These are phyloP conservation scores for Andricus grossulariae DNA, from an alignment of 1,140 invertebrate species.

Conservation along the genomic window DNA sequence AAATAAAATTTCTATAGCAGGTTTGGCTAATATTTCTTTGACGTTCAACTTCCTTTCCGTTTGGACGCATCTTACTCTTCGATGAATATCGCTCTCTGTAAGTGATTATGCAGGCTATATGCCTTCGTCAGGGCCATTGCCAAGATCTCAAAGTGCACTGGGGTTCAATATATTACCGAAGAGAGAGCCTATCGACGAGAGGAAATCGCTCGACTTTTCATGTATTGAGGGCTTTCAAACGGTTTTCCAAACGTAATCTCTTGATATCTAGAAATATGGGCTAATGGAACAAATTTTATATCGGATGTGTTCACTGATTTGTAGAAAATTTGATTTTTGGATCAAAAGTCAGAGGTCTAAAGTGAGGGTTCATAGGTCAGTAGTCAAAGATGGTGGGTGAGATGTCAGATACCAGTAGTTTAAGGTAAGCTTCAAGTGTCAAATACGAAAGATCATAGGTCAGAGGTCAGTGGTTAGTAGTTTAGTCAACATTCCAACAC, in stretches of 20 bases:
- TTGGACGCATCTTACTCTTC: constrained; percentile 6
- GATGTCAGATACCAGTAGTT: too few relatives aligned
- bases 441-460: too few relatives aligned
- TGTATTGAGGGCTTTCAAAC: neutral
- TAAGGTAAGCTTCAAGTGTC: too few relatives aligned
- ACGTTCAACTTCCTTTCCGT: constrained; percentile 4
- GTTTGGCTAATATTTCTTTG: constrained; percentile 5
- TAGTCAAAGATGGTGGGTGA: too few relatives aligned
- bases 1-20: constrained; percentile 1
- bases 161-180: constrained; percentile 24
- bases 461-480: too few relatives aligned
- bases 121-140: constrained; percentile 23
- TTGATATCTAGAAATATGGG: neutral
- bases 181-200: neutral
- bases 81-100: constrained; percentile 28
- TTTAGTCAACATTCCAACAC: too few relatives aligned
- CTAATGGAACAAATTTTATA: neutral
- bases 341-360: too few relatives aligned
- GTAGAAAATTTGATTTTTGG: too few relatives aligned
- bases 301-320: too few relatives aligned
- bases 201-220: constrained; percentile 24
- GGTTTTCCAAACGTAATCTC: constrained; percentile 6
- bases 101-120: constrained; percentile 28
- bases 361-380: too few relatives aligned
- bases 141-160: constrained; percentile 27